These are phyloP conservation scores for Molothrus ater DNA, from an alignment of 2,797 vertebrate species.

Conservation along the genomic window DNA sequence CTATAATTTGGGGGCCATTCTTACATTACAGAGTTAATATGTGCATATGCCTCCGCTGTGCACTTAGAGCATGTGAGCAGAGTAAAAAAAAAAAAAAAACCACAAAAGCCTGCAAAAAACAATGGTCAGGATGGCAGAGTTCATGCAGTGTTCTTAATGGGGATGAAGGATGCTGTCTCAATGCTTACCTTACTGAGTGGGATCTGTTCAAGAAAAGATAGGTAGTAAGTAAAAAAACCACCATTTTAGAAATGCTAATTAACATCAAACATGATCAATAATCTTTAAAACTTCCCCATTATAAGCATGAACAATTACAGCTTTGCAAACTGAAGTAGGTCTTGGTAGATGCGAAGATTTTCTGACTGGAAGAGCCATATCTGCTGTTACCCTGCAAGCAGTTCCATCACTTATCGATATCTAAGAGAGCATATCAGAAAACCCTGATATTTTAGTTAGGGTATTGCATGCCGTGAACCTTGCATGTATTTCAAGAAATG, in stretches of 20 bases:
- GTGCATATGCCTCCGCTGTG: neutral
- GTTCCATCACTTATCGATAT: neutral
- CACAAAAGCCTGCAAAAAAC: neutral
- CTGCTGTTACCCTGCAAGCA: neutral
- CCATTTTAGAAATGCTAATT: neutral
- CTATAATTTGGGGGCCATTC: neutral
- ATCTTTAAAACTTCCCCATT: neutral
- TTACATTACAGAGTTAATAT: neutral
- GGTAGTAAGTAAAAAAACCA: neutral
- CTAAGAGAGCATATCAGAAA: neutral
- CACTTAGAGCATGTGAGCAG: neutral
- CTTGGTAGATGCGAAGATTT: neutral
- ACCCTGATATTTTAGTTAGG: neutral
- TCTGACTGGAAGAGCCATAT: neutral
- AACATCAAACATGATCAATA: neutral
- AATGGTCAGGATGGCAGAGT: neutral
- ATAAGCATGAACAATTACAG: neutral
- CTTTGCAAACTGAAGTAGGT: neutral
- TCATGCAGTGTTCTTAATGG: neutral
- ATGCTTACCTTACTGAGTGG: neutral
- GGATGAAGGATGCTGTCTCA: neutral
- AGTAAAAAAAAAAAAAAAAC: neutral
- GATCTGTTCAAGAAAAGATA: neutral
- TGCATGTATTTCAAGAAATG: neutral
- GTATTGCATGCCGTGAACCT: fast-evolving